Evolutionary conservation across 2,113 vertebrate species (phyloP), one percentile per base, ranked within the genome.

Genomic region (Halichoeres trimaculatus): DNA sequence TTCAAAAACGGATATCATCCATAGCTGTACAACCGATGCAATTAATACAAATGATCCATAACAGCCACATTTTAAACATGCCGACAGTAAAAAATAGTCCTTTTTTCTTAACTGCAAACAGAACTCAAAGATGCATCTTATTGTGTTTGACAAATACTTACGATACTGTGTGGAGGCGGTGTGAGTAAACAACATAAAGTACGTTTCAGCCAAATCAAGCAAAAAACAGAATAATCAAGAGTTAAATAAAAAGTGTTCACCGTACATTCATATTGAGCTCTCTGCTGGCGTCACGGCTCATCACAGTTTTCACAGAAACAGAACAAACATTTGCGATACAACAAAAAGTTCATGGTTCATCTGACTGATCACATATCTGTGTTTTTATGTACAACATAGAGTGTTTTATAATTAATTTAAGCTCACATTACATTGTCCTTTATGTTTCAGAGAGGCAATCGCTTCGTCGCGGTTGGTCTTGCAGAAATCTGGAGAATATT

Each of bases 31-130:
- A 91, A 86, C 83, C 76, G 66, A 88, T 66, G 78, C 67, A 89
- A 77, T 73, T 47, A 85, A 85, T 83, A 86, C 72, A 89, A 88
- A 92, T 80, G 20, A 86, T 60, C 64, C 56, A 84, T 75, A 71
- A 77, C 53, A 86, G 56, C 65, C 62, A 89, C 77, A 85, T 63
- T 81, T 90, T 17, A 81, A 78, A 88, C 92, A 90, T 91, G 90
- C 89, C 53, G 53, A 60, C 71, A 55, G 65, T 78, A 89, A 80
- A 84, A 87, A 90, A 85, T 62, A 65, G 57, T 71, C 0, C 75
- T 69, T 60, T 82, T 83, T 62, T 76, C 30, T 83, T 73, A 66
- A 55, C 43, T 59, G 51, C 64, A 50, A 85, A 88, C 63, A 85
- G 8, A 83, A 80, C 26, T 58, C 26, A 70, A 80, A 82, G 76